Evolutionary conservation across 2,797 vertebrate genomes (phyloP), one percentile per base, ranked within the genome.

Genomic region (Diceros bicornis): DNA sequence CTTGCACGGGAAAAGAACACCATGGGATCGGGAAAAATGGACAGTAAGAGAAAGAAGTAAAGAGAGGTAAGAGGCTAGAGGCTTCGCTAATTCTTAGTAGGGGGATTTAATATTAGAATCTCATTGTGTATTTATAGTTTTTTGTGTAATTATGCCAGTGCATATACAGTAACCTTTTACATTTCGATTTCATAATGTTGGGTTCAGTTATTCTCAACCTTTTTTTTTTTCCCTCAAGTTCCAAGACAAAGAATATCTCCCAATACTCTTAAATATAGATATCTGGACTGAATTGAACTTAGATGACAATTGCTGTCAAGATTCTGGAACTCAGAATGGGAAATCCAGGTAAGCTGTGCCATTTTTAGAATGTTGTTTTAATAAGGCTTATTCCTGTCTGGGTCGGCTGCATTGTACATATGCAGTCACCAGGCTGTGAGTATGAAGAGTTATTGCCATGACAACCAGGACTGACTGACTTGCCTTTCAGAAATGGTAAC

Each of bases 391-490:
- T 96, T 95, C 91, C 94, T 79, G 85, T 79, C 95, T 81, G 82
- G 88, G 78, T 83, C 0, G 11, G 29, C 74, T 75, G 89, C 94
- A 61, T 91, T 89, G 91, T 93, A 83, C 85, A 71, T 91, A 55
- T 44, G 78, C 72, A 94, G 4, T 89, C 82, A 74, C 72, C 72
- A 85, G 89, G 27, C 94, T 52, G 82, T 34, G 83, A 78, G 71
- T 77, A 34, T 79, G 93, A 84, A 74, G 72, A 87, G 69, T 89
- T 71, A 96, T 95, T 72, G 78, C 91, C 91, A 96, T 98, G 97
- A 84, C 97, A 96, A 97, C 98, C 82, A 72, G 91, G 74, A n/a
- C 78, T 72, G 91, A 89, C 62, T 66, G 91, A 96, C 93, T 89
- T 83, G 83, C 69, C 86, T 97, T 89, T 91, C 47, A 79, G 89